A percentile compares a stretch with the other conserved stretches of the same genome.
Conservation (phyloP, 2,113 vertebrate genomes). For the Anhinga anhinga region DNA sequence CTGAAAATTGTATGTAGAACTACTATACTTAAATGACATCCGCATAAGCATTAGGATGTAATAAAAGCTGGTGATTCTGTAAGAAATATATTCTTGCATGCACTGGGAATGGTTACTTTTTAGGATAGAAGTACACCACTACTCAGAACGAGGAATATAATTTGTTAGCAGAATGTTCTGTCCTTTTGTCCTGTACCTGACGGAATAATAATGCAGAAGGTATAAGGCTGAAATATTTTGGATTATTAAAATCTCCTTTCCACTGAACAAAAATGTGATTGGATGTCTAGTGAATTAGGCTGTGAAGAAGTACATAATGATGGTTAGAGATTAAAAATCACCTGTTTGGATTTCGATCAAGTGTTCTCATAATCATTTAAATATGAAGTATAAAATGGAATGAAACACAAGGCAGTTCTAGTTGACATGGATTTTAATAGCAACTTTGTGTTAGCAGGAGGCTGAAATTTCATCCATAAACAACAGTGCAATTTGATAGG, state of each 20-base stretch:
- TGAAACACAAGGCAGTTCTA: background rate
- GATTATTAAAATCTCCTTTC: constrained; percentile 8
- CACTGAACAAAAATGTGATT: background rate
- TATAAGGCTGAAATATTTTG: background rate
- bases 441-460: background rate
- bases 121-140: background rate
- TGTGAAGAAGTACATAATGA: background rate
- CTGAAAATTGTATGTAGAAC: background rate
- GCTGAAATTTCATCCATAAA: constrained; percentile 7
- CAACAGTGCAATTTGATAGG: background rate
- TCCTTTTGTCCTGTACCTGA: background rate
- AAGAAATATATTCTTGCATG: background rate
- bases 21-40: background rate
- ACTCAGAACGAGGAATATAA: fast-evolving
- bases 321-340: background rate
- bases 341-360: background rate
- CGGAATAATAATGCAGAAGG: background rate
- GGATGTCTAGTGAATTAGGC: background rate
- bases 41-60: background rate
- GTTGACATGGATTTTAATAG: background rate
- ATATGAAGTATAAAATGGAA: background rate
- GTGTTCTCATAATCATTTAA: background rate
- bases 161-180: background rate
- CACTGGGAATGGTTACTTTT: background rate
- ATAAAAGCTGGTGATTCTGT: background rate